phyloP scores from a whole-genome alignment of 2,113 vertebrate species.

The Oophaga pumilio region DNA sequence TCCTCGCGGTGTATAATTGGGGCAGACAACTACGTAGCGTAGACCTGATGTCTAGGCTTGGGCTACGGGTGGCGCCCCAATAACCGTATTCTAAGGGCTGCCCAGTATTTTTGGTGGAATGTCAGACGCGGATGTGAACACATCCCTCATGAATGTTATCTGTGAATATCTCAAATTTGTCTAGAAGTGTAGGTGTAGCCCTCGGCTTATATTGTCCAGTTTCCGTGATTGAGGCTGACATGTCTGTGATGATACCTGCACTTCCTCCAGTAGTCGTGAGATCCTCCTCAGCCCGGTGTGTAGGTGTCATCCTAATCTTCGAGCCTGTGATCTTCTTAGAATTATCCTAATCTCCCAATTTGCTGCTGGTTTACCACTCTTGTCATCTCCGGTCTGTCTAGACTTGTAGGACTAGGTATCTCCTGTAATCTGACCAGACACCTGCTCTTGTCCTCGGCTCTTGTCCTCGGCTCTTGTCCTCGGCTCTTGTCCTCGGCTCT shows the following conservation, averaged over 20 bases:
- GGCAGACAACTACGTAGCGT: background rate
- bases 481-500: too few relatives aligned
- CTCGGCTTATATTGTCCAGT: background rate
- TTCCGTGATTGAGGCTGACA: background rate
- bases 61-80: too few relatives aligned
- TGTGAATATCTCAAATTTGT: too few relatives aligned
- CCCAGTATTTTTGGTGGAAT: too few relatives aligned
- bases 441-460: too few relatives aligned
- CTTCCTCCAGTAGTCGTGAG: background rate
- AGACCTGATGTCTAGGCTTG: background rate
- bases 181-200: too few relatives aligned
- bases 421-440: background rate
- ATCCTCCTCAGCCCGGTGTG: conserved; percentile 1
- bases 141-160: too few relatives aligned
- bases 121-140: too few relatives aligned
- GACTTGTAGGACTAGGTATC: background rate
- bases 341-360: background rate
- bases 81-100: too few relatives aligned
- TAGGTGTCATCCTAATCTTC: background rate
- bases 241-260: background rate
- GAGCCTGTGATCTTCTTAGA: background rate
- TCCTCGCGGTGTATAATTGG: too few relatives aligned
- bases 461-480: too few relatives aligned
- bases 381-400: background rate
- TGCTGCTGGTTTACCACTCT: background rate